Base-by-base conservation (phyloP, 2,888 invertebrate species). In the Tineola bisselliella region DNA sequence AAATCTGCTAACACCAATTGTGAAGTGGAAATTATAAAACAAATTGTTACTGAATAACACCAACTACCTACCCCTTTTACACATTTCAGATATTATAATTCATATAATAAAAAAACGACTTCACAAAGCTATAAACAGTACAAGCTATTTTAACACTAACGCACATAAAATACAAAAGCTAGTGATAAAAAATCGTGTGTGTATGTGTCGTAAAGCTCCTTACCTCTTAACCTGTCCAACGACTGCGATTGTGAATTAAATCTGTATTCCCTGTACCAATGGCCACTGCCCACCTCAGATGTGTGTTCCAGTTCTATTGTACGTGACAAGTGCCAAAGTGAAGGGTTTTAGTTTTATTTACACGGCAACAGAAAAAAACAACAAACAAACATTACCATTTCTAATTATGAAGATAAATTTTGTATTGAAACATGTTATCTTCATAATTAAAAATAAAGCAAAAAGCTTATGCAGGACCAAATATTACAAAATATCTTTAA, bases 211-310 rank as follows among this genome's bases (percentile, higher is more conserved):
- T 25, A 10, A 38, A 38, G 38, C 38, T 25, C 25, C 86, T 87
- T 79, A 88, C 88, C 88, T 87, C 79, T 72, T 63, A 79, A 75
- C 70, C 76, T 82, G 81, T 87, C 84, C 79, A 90, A 88, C 73
- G 90, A 90, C 82, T 88, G 89, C 67, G 86, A 89, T 79, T 87
- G 89, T 76, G 84, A 90, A 81, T 86, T 88, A 87, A 89, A 90
- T 81, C 88, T 89, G 87, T 89, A 89, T 81, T 89, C 89, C 87
- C 89, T 89, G 87, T 88, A 89, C 84, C 90, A 89, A 76, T 89
- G 88, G 76, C 89, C 89, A 79, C 88, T 87, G 83, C 88, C 87
- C 75, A 86, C 87, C 76, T 87, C 87, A 68, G 84, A 81, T 62
- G 86, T 81, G 81, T 84, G 84, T 77, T 87, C 87, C 86, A 88